phyloP scores from a whole-genome alignment of 2,888 invertebrate genomes.

The Mylabris sibirica region DNA sequence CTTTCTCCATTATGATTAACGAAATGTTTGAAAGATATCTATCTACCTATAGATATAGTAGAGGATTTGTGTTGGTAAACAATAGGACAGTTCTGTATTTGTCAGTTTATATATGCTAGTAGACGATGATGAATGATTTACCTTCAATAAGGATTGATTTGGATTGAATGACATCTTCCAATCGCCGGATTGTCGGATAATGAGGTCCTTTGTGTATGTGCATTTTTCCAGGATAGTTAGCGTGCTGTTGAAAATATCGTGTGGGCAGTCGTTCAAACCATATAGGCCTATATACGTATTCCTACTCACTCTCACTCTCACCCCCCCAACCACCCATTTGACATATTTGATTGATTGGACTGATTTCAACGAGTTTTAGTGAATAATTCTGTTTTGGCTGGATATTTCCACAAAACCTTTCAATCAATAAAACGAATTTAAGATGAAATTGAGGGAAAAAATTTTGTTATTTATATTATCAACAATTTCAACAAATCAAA shows the following conservation, averaged over 20 bases:
- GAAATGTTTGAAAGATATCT: conserved; percentile 27
- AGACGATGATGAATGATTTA: conserved; percentile 44
- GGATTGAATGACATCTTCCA: conserved; percentile 28
- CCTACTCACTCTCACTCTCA: not conserved
- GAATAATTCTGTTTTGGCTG: not conserved
- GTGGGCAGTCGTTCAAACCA: not conserved
- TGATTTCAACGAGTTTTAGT: conserved; percentile 1
- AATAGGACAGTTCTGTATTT: conserved; percentile 44
- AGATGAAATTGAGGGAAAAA: not conserved
- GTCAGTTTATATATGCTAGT: conserved; percentile 39
- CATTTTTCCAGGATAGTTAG: conserved; percentile 1
- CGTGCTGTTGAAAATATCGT: not conserved
- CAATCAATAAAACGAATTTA: not conserved
- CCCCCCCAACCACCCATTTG: not conserved
- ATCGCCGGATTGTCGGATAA: not conserved
- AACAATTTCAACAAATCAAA: not conserved
- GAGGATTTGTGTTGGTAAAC: conserved; percentile 36
- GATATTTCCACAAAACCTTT: not conserved
- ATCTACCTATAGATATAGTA: conserved; percentile 15
- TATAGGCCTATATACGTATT: not conserved
- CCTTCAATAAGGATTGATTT: conserved; percentile 25
- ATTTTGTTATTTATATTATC: not conserved
- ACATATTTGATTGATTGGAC: conserved; percentile 6
- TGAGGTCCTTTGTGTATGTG: conserved; percentile 10
- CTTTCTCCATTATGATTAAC: conserved; percentile 25